These are phyloP conservation scores for Hippocampus zosterae DNA, from an alignment of 2,113 vertebrate species.

Conservation along the genomic window DNA sequence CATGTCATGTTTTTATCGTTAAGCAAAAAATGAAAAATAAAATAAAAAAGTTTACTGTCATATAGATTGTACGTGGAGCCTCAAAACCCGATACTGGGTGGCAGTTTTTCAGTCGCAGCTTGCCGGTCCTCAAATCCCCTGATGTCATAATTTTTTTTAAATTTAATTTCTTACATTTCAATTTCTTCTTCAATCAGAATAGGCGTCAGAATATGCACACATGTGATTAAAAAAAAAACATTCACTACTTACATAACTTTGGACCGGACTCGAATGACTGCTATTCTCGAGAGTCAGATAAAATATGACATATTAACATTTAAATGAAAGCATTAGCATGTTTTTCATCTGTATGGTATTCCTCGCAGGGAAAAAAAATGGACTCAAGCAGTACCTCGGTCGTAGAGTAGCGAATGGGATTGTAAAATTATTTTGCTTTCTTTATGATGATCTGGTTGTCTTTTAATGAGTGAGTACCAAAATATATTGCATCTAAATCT, in stretches of 20 bases:
- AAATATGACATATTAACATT: conserved; percentile 30
- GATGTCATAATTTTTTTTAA: background rate
- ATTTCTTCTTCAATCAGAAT: background rate
- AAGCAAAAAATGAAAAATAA: background rate
- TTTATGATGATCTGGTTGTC: conserved; percentile 34
- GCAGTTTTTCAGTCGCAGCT: background rate
- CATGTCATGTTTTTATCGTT: background rate
- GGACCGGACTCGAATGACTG: conserved; percentile 21
- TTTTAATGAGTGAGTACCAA: conserved; percentile 25
- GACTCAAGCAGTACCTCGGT: conserved; percentile 17
- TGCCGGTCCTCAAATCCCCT: background rate
- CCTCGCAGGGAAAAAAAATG: conserved; percentile 16
- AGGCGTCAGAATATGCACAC: background rate
- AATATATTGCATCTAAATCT: conserved; percentile 14
- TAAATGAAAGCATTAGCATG: conserved; percentile 23
- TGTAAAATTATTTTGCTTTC: conserved; percentile 30
- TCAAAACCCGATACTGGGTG: background rate
- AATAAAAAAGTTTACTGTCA: background rate
- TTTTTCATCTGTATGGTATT: conserved; percentile 30
- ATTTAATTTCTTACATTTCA: background rate
- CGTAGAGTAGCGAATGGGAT: conserved; percentile 34
- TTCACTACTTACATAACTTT: conserved; percentile 12
- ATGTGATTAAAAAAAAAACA: conserved; percentile 1
- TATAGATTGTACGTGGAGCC: background rate
- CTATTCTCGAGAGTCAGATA: conserved; percentile 18